These are phyloP conservation scores for Micromys minutus DNA, from an alignment of 2,113 vertebrate genomes.

Conservation along the genomic window DNA sequence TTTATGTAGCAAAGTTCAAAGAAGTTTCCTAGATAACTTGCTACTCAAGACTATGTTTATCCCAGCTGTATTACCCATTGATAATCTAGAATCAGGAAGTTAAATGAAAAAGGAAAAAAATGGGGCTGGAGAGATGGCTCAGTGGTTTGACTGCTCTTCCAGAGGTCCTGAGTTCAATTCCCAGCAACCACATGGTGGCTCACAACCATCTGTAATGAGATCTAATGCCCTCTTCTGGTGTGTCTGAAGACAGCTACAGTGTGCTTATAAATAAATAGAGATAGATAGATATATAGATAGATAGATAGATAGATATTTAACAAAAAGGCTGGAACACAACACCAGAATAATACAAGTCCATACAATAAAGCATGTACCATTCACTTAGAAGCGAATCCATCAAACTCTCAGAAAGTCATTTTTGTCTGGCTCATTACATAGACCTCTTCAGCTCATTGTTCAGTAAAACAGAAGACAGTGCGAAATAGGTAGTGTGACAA, in stretches of 20 bases:
- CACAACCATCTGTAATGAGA: too few species aligned
- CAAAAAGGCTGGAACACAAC: constrained; percentile 33
- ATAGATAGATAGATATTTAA: too few species aligned
- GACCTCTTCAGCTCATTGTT: constrained; percentile 25
- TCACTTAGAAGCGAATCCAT: constrained; percentile 51
- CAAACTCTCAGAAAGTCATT: constrained; percentile 45
- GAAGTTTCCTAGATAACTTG: constrained; percentile 62
- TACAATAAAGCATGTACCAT: constrained; percentile 35
- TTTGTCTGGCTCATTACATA: constrained; percentile 47
- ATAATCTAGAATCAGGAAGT: constrained; percentile 73
- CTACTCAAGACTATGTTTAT: constrained; percentile 57
- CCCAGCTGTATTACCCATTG: constrained; percentile 43
- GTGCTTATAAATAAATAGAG: too few species aligned
- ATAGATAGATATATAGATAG: too few species aligned
- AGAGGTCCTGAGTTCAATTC: too few species aligned
- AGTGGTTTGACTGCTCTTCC: too few species aligned
- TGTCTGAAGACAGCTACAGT: too few species aligned
- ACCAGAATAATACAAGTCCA: constrained; percentile 64
- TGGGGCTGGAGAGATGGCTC: too few species aligned
- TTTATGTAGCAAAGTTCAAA: constrained; percentile 73
- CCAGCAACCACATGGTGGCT: too few species aligned
- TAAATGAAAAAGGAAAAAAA: not conserved
- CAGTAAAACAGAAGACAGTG: constrained; percentile 38
- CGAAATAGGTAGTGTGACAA: constrained; percentile 12
- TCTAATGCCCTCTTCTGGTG: too few species aligned